Evolutionary conservation across 2,888 invertebrate species (phyloP), one percentile per base, ranked within the genome.

Genomic region (Aphodius granarius): DNA sequence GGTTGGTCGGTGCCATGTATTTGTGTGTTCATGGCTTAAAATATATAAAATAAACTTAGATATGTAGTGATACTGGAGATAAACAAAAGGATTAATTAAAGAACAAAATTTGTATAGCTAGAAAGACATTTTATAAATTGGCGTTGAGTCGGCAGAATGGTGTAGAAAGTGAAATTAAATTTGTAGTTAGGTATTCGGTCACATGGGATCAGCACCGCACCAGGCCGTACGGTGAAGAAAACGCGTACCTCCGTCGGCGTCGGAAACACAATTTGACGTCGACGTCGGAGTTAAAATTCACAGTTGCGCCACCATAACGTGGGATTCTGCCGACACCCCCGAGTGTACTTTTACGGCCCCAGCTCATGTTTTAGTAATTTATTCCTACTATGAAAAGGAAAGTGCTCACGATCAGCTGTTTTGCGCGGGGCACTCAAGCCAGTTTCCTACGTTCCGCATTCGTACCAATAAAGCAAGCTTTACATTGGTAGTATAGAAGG

Each of bases 301-400:
- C 78, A 78, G 78, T 80, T 79, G 78, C 75, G 77, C 76, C 76
- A 79, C 78, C 77, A 78, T 80, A 80, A 82, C 81, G 83, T 82
- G 84, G 83, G 83, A 84, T 83, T 83, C 81, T 81, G 80, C 82
- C 79, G 80, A 84, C 84, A 84, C 85, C 85, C 85, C 81, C 82
- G 85, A 84, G 85, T 85, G 83, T 83, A 85, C 83, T 85, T 85
- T 83, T 83, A 84, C 82, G 83, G 83, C 84, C 43, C 81, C 85
- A 84, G 83, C 84, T 86, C 86, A 85, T 86, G 86, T 86, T 86
- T 86, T 84, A 85, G 83, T 85, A 86, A 85, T 86, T 85, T 86
- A 86, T 86, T 84, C 86, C 81, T 20, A 82, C 82, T 81, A 83
- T 82, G 85, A 85, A 85, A 86, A 82, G 80, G 85, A 85, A 84